Base-by-base conservation (phyloP, 2,113 vertebrate genomes). In the Sinocyclocheilus maitianheensis region DNA sequence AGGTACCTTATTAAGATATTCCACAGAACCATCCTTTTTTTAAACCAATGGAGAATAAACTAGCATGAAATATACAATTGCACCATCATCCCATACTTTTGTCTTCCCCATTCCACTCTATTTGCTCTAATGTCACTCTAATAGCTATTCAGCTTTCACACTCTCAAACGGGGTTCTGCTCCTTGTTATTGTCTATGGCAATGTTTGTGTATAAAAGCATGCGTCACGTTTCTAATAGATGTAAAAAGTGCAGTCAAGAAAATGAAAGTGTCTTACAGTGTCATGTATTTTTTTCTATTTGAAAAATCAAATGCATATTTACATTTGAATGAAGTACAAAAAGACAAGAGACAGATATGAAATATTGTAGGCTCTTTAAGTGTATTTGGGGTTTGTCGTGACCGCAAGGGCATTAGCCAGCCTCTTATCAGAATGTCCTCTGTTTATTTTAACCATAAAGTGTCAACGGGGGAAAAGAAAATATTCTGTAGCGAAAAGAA, bases 201-300 rank as follows among this genome's bases (percentile, higher is more conserved):
- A 91, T 93, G 90, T 93, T 80, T 85, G 86, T 93, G 91, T 94
- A 91, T 90, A 91, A 93, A 93, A 92, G 95, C 94, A 95, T 95
- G 95, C 93, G 93, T 91, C 89, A 88, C 91, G 82, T 92, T 92
- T 91, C 91, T 85, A 90, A 91, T 92, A 88, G 89, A 92, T 94
- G 91, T 93, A 92, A 69, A 84, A 46, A 93, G 94, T 93, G 94
- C 95, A 95, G 91, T 91, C 85, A 86, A 87, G 89, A 89, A 92
- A 92, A 93, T 90, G 89, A 94, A 91, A 90, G 91, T 94, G 53
- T 88, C 81, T 48, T 85, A 82, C 85, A 89, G 90, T 92, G 93
- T 94, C 90, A 88, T 91, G 93, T 95, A 95, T 95, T 95, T 95
- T 46, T 62, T 95, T 95, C 88, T 95, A 94, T 90, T 90, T 85